These are phyloP conservation scores for Calephelis perditalis DNA, from an alignment of 2,888 invertebrate genomes.

Conservation along the genomic window DNA sequence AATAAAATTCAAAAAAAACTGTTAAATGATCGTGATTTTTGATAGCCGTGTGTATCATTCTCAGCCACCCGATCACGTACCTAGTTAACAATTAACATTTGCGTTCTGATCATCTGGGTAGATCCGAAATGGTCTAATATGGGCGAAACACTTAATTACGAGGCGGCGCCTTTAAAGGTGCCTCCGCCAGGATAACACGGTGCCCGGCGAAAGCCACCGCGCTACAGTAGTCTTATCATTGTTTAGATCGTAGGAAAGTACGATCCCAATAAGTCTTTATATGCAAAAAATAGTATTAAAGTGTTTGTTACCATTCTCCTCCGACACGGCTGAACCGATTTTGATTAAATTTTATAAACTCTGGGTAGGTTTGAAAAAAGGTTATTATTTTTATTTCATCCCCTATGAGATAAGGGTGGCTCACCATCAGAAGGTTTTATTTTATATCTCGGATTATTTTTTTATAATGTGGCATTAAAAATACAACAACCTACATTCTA, in stretches of 20 bases:
- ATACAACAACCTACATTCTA: too few species aligned
- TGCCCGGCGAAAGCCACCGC: conserved; percentile 1
- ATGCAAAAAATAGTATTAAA: too few species aligned
- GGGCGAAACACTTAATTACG: conserved; percentile 27
- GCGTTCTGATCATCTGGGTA: conserved; percentile 26
- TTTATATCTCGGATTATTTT: too few species aligned
- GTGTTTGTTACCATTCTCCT: too few species aligned
- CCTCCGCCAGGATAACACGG: conserved; percentile 20
- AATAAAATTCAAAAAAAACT: too few species aligned
- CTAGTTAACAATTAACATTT: conserved; percentile 32
- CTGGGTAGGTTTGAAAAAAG: too few species aligned
- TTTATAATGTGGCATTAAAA: too few species aligned
- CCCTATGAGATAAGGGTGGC: too few species aligned
- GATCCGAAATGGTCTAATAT: conserved; percentile 30
- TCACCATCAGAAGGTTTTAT: too few species aligned
- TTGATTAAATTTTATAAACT: too few species aligned
- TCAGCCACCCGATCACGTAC: conserved; percentile 21
- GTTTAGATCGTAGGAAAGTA: not conserved
- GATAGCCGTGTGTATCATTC: conserved; percentile 13
- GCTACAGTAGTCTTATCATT: conserved; percentile 2
- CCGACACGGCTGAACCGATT: too few species aligned
- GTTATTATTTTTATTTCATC: too few species aligned
- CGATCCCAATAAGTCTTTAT: not conserved
- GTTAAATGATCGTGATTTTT: not conserved
- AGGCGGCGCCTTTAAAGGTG: conserved; percentile 30